A percentile compares a stretch with the other conserved stretches of the same genome.
Conservation (phyloP, 2,797 vertebrate species). For the Melanotaenia boesemani region DNA sequence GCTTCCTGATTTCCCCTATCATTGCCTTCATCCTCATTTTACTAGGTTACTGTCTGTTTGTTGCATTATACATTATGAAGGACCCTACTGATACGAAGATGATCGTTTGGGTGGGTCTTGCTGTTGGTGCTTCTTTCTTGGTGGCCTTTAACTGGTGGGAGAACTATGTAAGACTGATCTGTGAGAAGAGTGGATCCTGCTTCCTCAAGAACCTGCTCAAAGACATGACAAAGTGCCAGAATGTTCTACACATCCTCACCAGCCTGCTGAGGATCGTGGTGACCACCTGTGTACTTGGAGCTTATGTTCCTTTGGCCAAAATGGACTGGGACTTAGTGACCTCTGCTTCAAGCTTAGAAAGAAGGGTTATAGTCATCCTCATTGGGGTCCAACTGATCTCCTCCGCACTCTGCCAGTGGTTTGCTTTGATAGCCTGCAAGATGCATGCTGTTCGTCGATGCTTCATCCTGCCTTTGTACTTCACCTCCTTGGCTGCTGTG, state of each 20-base stretch:
- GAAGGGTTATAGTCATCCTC: slow-evolving; percentile 47
- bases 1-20: slow-evolving; percentile 44
- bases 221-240: slow-evolving; percentile 62
- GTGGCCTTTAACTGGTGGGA: slow-evolving; percentile 82
- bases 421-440: slow-evolving; percentile 79
- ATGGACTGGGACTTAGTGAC: slow-evolving; percentile 63
- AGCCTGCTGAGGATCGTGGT: slow-evolving; percentile 72
- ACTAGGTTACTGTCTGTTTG: slow-evolving; percentile 63
- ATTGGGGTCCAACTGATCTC: slow-evolving; percentile 76
- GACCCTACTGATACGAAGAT: slow-evolving; percentile 19
- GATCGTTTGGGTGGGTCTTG: slow-evolving; percentile 56
- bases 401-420: slow-evolving; percentile 79
- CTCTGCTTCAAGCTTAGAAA: slow-evolving; percentile 35
- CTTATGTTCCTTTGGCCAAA: slow-evolving; percentile 60
- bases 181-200: slow-evolving; percentile 3
- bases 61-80: slow-evolving; percentile 45
- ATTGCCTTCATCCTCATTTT: slow-evolving; percentile 55
- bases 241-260: slow-evolving; percentile 70
- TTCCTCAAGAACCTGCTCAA: slow-evolving; percentile 50
- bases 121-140: slow-evolving; percentile 64
- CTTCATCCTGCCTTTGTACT: slow-evolving; percentile 77
- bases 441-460: slow-evolving; percentile 78
- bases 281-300: slow-evolving; percentile 68
- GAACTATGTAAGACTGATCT: slow-evolving; percentile 69
- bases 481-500: slow-evolving; percentile 70